Conservation (phyloP, 2,113 vertebrate species). For the Nerophis ophidion region DNA sequence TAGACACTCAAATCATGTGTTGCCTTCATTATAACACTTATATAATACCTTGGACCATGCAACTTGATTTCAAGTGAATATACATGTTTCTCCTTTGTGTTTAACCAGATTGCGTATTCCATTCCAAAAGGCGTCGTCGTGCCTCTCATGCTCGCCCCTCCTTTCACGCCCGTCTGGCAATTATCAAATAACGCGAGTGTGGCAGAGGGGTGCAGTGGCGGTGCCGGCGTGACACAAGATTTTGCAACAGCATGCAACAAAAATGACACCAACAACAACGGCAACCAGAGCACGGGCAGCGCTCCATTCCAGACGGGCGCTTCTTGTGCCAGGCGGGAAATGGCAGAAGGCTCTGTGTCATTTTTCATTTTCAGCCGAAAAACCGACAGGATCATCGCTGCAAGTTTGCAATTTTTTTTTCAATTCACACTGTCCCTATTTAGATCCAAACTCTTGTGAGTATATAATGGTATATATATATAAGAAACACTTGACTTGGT, state of each 20-base stretch:
- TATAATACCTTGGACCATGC: too few species aligned
- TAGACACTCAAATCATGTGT: too few species aligned
- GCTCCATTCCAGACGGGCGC: conserved; percentile 54
- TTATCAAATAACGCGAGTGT: conserved; percentile 35
- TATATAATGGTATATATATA: too few species aligned
- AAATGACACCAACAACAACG: conserved; percentile 23
- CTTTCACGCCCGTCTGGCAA: conserved; percentile 15
- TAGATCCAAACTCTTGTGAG: too few species aligned
- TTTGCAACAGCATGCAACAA: conserved; percentile 31
- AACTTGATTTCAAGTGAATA: too few species aligned
- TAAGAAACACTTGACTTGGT: too few species aligned
- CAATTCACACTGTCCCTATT: too few species aligned
- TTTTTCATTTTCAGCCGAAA: conserved; percentile 50
- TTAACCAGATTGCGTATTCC: not conserved
- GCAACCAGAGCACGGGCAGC: conserved; percentile 29
- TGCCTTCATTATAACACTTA: too few species aligned
- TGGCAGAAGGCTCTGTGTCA: conserved; percentile 44
- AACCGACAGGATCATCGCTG: conserved; percentile 55
- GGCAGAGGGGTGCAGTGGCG: conserved; percentile 27
- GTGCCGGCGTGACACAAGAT: conserved; percentile 26
- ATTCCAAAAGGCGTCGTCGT: too few species aligned
- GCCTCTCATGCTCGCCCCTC: conserved; percentile 2
- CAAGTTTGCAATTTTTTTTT: conserved; percentile 11
- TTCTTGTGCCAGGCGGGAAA: conserved; percentile 64
- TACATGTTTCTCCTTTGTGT: too few species aligned